phyloP scores from a whole-genome alignment of 2,888 invertebrate species.

The Acrocera orbiculus region DNA sequence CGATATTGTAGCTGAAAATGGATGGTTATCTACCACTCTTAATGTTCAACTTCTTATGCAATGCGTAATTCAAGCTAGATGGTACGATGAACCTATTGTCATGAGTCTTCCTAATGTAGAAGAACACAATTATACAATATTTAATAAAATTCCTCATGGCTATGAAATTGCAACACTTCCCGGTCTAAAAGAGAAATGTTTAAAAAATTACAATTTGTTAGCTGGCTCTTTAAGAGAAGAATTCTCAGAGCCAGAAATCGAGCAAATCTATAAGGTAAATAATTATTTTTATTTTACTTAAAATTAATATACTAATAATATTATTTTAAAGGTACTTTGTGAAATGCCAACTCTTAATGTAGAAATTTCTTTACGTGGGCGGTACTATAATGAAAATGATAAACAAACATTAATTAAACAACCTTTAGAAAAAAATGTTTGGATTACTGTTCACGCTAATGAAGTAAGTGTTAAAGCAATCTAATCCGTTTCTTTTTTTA shows the following conservation, averaged over 20 bases:
- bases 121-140: slow-evolving; percentile 41
- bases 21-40: slow-evolving; percentile 72
- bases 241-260: slow-evolving; percentile 49
- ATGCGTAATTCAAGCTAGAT: slow-evolving; percentile 78
- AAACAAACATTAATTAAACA: slow-evolving; percentile 23
- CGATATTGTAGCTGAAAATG: slow-evolving; percentile 77
- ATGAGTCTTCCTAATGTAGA: slow-evolving; percentile 62
- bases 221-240: slow-evolving; percentile 42
- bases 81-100: slow-evolving; percentile 60
- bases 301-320: slow-evolving; percentile 3
- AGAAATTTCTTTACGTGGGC: slow-evolving; percentile 38
- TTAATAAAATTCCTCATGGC: slow-evolving; percentile 33
- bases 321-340: slow-evolving; percentile 35
- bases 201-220: slow-evolving; percentile 41
- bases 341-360: slow-evolving; percentile 46
- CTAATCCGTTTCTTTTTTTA: not conserved
- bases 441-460: slow-evolving; percentile 46
- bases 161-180: slow-evolving; percentile 23
- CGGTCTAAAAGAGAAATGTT: slow-evolving; percentile 23
- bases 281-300: too few relatives aligned
- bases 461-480: slow-evolving; percentile 31
- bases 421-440: slow-evolving; percentile 29
- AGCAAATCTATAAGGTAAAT: slow-evolving; percentile 44
- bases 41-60: slow-evolving; percentile 67
- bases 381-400: slow-evolving; percentile 26